Conservation (phyloP, 2,888 invertebrate species). For the Hipparchia semele region DNA sequence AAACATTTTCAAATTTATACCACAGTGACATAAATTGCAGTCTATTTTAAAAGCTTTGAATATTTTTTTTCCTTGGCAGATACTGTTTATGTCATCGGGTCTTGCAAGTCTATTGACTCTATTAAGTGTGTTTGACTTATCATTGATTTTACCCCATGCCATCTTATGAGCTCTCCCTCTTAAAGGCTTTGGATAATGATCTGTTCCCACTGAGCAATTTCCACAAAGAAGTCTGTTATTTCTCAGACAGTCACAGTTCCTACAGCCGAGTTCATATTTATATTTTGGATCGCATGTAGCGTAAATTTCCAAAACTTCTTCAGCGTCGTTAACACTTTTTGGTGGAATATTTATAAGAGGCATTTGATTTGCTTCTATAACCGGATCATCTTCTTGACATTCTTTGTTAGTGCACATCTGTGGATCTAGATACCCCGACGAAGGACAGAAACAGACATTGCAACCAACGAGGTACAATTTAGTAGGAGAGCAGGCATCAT, state of each 20-base stretch:
- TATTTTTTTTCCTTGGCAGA: slow-evolving; percentile 49
- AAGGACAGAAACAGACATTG: slow-evolving; percentile 66
- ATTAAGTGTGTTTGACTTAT: background rate
- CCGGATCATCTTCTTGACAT: slow-evolving; percentile 53
- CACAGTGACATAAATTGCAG: slow-evolving; percentile 82
- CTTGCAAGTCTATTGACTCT: background rate
- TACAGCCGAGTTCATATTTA: slow-evolving; percentile 77
- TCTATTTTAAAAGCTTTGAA: slow-evolving; percentile 65
- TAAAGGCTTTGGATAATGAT: background rate
- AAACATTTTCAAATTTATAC: slow-evolving; percentile 61
- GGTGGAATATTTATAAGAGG: background rate
- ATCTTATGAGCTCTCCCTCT: no score
- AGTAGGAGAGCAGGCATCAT: slow-evolving; percentile 52
- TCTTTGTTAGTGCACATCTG: slow-evolving; percentile 57
- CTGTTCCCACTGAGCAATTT: slow-evolving; percentile 55
- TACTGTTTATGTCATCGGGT: slow-evolving; percentile 37
- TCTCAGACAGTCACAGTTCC: slow-evolving; percentile 75
- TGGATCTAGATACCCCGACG: slow-evolving; percentile 50
- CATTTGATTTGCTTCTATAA: slow-evolving; percentile 15
- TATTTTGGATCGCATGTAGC: slow-evolving; percentile 63
- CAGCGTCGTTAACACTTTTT: slow-evolving; percentile 23
- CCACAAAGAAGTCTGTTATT: slow-evolving; percentile 73
- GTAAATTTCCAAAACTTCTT: slow-evolving; percentile 54
- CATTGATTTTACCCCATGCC: background rate
- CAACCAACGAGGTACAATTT: slow-evolving; percentile 65